phyloP scores from a whole-genome alignment of 1,140 invertebrate species.

The Brachionus rotundiformis region DNA sequence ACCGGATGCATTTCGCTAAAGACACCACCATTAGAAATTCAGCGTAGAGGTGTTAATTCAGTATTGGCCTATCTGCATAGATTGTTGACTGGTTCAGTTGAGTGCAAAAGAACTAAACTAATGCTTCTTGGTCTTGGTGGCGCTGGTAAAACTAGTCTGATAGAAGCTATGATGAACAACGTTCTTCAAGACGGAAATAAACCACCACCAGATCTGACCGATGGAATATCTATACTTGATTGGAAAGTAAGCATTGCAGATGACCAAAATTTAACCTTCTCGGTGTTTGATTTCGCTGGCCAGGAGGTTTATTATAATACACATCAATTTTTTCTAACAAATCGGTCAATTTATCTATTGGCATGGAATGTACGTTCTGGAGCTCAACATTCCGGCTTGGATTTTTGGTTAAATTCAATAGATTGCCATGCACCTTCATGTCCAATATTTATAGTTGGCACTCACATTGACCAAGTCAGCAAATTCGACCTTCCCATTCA shows the following conservation, averaged over 20 bases:
- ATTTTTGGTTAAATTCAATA: slow-evolving; percentile 64
- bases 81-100: slow-evolving; percentile 56
- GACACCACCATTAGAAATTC: slow-evolving; percentile 61
- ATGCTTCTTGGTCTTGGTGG: slow-evolving; percentile 64
- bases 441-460: slow-evolving; percentile 61
- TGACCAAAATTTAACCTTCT: slow-evolving; percentile 54
- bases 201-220: slow-evolving; percentile 56
- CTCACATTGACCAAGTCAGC: slow-evolving; percentile 61
- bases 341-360: slow-evolving; percentile 61
- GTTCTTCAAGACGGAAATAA: slow-evolving; percentile 42
- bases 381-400: slow-evolving; percentile 62
- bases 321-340: slow-evolving; percentile 64
- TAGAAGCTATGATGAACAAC: slow-evolving; percentile 23
- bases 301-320: slow-evolving; percentile 65
- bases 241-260: slow-evolving; percentile 55
- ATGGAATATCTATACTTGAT: slow-evolving; percentile 61
- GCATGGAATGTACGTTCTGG: slow-evolving; percentile 62
- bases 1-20: slow-evolving; percentile 58
- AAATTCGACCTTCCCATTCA: slow-evolving; percentile 56
- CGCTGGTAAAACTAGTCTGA: slow-evolving; percentile 63
- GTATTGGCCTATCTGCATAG: slow-evolving; percentile 59
- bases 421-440: slow-evolving; percentile 62
- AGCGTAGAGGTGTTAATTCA: slow-evolving; percentile 57
- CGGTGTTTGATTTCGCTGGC: slow-evolving; percentile 63
- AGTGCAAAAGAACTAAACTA: slow-evolving; percentile 61